phyloP scores from a whole-genome alignment of 2,797 vertebrate species.

The Leucoraja ocellata region DNA sequence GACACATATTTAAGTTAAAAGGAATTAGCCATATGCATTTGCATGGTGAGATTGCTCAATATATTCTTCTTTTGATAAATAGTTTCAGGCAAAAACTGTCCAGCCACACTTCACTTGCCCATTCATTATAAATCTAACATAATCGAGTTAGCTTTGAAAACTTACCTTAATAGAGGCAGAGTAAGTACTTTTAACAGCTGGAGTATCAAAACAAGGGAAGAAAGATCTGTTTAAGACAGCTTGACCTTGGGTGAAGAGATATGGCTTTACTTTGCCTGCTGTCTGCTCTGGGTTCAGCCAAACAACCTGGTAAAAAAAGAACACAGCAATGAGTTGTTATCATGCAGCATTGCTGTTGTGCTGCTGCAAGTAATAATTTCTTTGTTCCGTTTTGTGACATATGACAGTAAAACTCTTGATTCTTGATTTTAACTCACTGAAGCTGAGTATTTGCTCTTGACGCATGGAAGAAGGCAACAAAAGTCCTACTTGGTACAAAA shows the following conservation, averaged over 20 bases:
- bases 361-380: no score
- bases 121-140: neutral
- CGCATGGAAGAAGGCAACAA: conserved; percentile 49
- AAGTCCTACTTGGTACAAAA: conserved; percentile 48
- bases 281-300: conserved; percentile 70
- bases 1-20: neutral
- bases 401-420: no score
- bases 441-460: conserved; percentile 46
- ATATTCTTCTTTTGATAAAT: neutral
- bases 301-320: conserved; percentile 57
- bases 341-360: neutral
- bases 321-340: conserved; percentile 34
- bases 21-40: neutral
- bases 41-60: neutral
- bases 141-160: neutral
- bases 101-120: neutral
- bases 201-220: conserved; percentile 72
- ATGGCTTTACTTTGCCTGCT: conserved; percentile 67
- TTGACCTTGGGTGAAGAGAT: conserved; percentile 70
- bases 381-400: no score
- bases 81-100: neutral
- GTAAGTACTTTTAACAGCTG: conserved; percentile 64
- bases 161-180: conserved; percentile 65
- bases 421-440: conserved; percentile 38
- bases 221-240: conserved; percentile 70